These are phyloP conservation scores for Chrysochloris asiatica DNA, from an alignment of 2,113 vertebrate species.

Conservation along the genomic window DNA sequence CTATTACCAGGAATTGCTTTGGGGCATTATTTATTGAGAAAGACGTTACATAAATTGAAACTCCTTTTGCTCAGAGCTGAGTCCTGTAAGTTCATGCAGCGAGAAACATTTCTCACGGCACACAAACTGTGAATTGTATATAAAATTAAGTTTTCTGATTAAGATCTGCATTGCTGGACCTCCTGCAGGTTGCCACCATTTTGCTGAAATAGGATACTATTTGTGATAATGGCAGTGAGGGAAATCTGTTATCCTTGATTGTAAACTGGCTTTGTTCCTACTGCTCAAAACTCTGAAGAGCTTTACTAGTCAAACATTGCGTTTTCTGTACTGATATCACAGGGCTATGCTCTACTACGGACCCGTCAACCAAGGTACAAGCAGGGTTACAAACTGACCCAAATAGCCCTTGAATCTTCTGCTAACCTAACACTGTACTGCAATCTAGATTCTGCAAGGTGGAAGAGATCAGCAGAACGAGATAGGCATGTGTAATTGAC, in stretches of 20 bases:
- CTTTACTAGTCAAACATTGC: constrained; percentile 37
- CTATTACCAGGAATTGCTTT: constrained; percentile 56
- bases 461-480: constrained; percentile 67
- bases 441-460: constrained; percentile 56
- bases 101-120: constrained; percentile 73
- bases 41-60: constrained; percentile 74
- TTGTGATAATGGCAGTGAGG: constrained; percentile 53
- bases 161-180: constrained; percentile 78
- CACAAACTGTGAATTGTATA: constrained; percentile 79
- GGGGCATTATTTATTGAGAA: constrained; percentile 57
- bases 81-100: constrained; percentile 66
- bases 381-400: constrained; percentile 37
- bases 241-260: background rate
- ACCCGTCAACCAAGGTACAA: constrained; percentile 43
- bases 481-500: background rate
- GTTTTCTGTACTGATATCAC: constrained; percentile 28
- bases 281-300: background rate
- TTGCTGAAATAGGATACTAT: constrained; percentile 70
- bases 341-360: background rate
- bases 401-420: constrained; percentile 66
- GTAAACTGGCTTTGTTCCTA: constrained; percentile 13
- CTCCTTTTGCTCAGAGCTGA: constrained; percentile 68
- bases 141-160: constrained; percentile 80
- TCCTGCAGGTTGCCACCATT: constrained; percentile 54
- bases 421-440: background rate